These are phyloP conservation scores for Epicampocera succincta DNA, from an alignment of 2,888 invertebrate genomes.

Conservation along the genomic window DNA sequence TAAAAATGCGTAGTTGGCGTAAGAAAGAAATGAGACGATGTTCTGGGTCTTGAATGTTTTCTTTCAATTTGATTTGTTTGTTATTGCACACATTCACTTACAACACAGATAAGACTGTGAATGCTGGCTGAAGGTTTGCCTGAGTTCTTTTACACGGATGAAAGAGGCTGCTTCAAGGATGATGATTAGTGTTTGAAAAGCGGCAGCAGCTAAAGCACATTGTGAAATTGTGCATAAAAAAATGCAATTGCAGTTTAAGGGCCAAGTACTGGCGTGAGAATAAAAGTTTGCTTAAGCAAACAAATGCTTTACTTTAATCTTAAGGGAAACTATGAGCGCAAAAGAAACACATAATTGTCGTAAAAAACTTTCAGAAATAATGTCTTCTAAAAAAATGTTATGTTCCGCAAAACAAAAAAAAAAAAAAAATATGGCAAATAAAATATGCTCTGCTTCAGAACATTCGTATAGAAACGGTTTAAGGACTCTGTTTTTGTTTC, in stretches of 20 bases:
- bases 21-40: slow-evolving; percentile 42
- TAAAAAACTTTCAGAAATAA: slow-evolving; percentile 49
- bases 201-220: slow-evolving; percentile 44
- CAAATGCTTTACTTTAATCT: slow-evolving; percentile 38
- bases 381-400: slow-evolving; percentile 20
- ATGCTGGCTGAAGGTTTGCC: slow-evolving; percentile 35
- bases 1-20: slow-evolving; percentile 1
- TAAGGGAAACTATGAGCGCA: slow-evolving; percentile 3
- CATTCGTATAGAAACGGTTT: slow-evolving; percentile 20
- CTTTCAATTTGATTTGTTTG: slow-evolving; percentile 69
- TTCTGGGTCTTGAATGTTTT: slow-evolving; percentile 65
- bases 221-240: slow-evolving; percentile 63
- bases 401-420: slow-evolving; percentile 26
- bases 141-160: slow-evolving; percentile 13
- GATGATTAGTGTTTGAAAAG: slow-evolving; percentile 45
- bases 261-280: slow-evolving; percentile 3
- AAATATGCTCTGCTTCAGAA: slow-evolving; percentile 52
- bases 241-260: slow-evolving; percentile 44
- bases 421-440: slow-evolving; percentile 2
- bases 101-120: slow-evolving; percentile 43
- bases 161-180: slow-evolving; percentile 30
- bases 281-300: slow-evolving; percentile 47
- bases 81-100: slow-evolving; percentile 21
- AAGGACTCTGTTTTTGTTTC: background rate
- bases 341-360: background rate